These are phyloP conservation scores for Sebastes cheni DNA, from an alignment of 2,797 vertebrate genomes.

Conservation along the genomic window DNA sequence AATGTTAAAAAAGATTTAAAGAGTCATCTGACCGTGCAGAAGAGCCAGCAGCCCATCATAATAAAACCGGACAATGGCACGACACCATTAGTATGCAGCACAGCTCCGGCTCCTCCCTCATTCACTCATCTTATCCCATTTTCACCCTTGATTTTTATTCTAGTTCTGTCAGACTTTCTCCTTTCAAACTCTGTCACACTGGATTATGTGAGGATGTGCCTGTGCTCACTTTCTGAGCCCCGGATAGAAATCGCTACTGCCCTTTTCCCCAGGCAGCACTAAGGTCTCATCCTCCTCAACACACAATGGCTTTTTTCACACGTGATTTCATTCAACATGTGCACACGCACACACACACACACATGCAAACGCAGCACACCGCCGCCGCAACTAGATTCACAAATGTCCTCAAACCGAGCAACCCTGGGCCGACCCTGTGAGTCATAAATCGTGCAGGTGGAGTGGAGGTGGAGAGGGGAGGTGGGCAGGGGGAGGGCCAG, in stretches of 20 bases:
- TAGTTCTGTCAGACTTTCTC: conserved; percentile 31
- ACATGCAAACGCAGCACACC: not conserved
- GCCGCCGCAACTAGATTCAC: conserved; percentile 31
- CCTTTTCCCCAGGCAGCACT: conserved; percentile 27
- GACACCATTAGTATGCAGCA: conserved; percentile 27
- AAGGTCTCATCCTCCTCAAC: conserved; percentile 57
- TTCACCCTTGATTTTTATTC: conserved; percentile 10
- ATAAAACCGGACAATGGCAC: conserved; percentile 27
- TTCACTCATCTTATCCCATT: conserved; percentile 34
- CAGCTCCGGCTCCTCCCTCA: conserved; percentile 12
- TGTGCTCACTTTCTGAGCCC: conserved; percentile 29
- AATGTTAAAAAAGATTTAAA: not conserved
- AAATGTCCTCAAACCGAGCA: conserved; percentile 59
- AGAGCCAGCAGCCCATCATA: conserved; percentile 2
- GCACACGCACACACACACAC: not conserved
- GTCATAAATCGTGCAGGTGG: conserved; percentile 76
- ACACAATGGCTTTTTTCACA: conserved; percentile 33
- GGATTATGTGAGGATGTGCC: conserved; percentile 56
- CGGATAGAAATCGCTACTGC: conserved; percentile 30
- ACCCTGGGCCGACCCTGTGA: conserved; percentile 64
- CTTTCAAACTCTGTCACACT: conserved; percentile 41
- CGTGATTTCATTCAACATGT: conserved; percentile 23
- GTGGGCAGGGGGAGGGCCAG: conserved; percentile 62
- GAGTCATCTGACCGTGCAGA: not conserved
- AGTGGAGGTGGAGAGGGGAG: conserved; percentile 13